A percentile compares a stretch with the other conserved stretches of the same genome.
phyloP scores from a whole-genome alignment of 2,113 vertebrate genomes.

The Seriola quinqueradiata region DNA sequence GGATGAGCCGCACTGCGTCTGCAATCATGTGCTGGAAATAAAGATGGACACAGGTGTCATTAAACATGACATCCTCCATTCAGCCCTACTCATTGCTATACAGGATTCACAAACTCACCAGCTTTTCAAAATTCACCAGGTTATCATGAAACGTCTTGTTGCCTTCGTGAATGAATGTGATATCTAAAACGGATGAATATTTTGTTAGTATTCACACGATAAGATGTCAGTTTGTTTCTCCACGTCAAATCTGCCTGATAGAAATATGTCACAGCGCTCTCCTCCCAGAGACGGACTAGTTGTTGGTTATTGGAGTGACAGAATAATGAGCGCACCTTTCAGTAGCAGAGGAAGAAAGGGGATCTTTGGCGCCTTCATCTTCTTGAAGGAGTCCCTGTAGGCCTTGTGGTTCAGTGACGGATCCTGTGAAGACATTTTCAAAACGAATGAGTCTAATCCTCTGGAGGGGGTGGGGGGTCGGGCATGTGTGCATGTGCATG shows the following conservation, averaged over 20 bases:
- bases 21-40: constrained; percentile 94
- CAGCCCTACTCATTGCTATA: no score
- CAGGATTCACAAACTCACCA: constrained; percentile 85
- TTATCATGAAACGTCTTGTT: constrained; percentile 99
- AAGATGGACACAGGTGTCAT: constrained; percentile 19
- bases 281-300: neutral
- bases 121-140: constrained; percentile 97
- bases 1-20: constrained; percentile 91
- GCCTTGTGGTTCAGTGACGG: constrained; percentile 98
- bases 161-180: constrained; percentile 98
- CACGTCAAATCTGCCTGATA: no score
- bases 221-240: neutral
- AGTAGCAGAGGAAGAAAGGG: constrained; percentile 97
- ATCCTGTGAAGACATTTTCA: constrained; percentile 88
- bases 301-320: neutral
- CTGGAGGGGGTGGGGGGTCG: neutral
- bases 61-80: neutral
- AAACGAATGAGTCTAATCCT: constrained; percentile 51
- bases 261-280: neutral
- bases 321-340: constrained; percentile 89
- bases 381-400: constrained; percentile 97
- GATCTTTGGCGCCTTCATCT: constrained; percentile 98
- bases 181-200: constrained; percentile 82
- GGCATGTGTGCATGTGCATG: constrained; percentile 39
- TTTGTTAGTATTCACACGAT: neutral